Percentiles rank a stretch among this genome's conserved stretches.
Evolutionary conservation across 2,888 invertebrate genomes (phyloP).

Genomic region (Sarcophaga caerulescens): DNA sequence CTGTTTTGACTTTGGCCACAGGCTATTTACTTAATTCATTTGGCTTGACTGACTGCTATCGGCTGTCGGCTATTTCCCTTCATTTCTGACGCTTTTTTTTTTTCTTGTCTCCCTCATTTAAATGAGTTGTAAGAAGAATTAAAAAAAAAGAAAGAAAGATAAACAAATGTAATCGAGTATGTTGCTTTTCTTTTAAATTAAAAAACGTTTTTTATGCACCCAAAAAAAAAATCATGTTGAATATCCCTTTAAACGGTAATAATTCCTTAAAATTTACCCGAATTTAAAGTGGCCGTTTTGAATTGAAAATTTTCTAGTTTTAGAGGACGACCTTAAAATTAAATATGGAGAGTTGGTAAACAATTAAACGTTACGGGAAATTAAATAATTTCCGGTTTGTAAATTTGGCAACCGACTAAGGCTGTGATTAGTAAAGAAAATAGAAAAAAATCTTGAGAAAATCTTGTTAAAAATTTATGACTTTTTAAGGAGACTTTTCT

Average conservation of each 20-base stretch:
- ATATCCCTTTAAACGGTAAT: neutral
- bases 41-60: conserved; percentile 11
- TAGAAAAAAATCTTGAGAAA: neutral
- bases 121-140: neutral
- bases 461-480: neutral
- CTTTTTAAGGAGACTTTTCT: neutral
- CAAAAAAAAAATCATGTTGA: neutral
- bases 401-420: conserved; percentile 15
- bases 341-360: conserved; percentile 5
- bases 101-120: neutral
- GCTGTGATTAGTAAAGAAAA: too few species aligned
- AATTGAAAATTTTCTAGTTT: too few species aligned
- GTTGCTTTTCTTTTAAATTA: too few species aligned
- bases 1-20: conserved; percentile 67
- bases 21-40: conserved; percentile 67
- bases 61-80: too few species aligned
- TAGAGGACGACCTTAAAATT: neutral
- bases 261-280: neutral
- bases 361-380: conserved; percentile 71
- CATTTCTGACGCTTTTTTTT: neutral
- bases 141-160: conserved; percentile 7
- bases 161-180: neutral
- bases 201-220: neutral
- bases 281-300: too few species aligned
- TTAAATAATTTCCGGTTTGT: conserved; percentile 76